These are phyloP conservation scores for Rousettus madagascariensis DNA, from an alignment of 2,797 vertebrate genomes.

Conservation along the genomic window DNA sequence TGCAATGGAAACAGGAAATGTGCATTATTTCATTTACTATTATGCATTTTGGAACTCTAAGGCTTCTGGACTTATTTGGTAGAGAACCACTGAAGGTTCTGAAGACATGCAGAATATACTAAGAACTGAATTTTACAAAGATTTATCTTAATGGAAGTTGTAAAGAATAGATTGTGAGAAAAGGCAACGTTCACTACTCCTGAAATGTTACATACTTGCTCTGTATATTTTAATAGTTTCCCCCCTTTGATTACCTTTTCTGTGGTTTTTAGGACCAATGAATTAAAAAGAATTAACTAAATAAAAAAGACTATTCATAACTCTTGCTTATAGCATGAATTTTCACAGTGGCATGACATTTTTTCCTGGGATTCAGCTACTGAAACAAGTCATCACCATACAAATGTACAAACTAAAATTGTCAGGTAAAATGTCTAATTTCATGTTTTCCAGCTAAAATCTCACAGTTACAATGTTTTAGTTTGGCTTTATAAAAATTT, in stretches of 20 bases:
- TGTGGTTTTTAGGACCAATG: neutral
- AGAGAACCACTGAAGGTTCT: slow-evolving; percentile 42
- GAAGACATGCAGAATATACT: slow-evolving; percentile 24
- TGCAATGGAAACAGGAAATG: slow-evolving; percentile 59
- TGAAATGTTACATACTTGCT: neutral
- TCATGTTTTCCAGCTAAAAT: slow-evolving; percentile 41
- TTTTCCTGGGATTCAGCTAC: neutral
- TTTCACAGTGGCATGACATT: neutral
- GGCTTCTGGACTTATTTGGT: neutral
- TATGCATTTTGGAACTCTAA: slow-evolving; percentile 45
- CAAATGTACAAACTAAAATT: slow-evolving; percentile 20
- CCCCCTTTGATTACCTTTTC: neutral
- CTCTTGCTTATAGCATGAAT: neutral
- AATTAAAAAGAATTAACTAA: slow-evolving; percentile 42
- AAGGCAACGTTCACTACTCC: slow-evolving; percentile 15
- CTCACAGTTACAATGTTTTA: neutral
- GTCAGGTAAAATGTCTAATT: slow-evolving; percentile 14
- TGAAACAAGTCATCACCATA: neutral
- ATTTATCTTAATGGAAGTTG: slow-evolving; percentile 25
- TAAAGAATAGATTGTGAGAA: neutral
- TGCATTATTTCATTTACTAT: slow-evolving; percentile 27
- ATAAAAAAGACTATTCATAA: neutral
- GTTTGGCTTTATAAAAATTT: slow-evolving; percentile 45
- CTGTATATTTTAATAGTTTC: neutral
- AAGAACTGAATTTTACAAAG: slow-evolving; percentile 20